These are phyloP conservation scores for Rhinopomastus cyanomelas DNA, from an alignment of 2,113 vertebrate genomes.

Conservation along the genomic window DNA sequence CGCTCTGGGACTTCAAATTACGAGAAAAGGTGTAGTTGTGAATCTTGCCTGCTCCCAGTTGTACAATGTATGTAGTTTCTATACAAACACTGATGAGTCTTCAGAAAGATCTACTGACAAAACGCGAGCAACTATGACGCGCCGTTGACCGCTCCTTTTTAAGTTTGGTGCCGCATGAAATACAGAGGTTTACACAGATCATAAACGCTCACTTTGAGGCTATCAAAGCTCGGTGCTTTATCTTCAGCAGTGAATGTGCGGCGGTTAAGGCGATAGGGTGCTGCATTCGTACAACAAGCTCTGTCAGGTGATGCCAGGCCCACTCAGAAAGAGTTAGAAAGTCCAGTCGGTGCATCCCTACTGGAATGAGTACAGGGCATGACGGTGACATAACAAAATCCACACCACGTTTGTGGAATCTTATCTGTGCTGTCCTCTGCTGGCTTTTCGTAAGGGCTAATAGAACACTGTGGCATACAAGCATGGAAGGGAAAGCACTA, in stretches of 20 bases:
- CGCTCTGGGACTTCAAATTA: neutral
- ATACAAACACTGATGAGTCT: neutral
- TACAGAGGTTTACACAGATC: neutral
- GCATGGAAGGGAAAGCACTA: neutral
- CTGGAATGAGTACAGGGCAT: neutral
- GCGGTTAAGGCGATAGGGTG: neutral
- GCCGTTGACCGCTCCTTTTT: neutral
- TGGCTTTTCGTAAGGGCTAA: neutral
- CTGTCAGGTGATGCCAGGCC: neutral
- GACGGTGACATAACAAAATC: neutral
- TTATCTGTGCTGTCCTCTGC: neutral
- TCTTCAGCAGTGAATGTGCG: too few relatives aligned
- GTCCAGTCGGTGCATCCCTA: neutral
- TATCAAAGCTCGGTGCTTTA: neutral
- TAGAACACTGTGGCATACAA: neutral
- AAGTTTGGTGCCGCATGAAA: neutral
- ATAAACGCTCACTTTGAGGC: neutral
- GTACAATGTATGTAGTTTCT: neutral
- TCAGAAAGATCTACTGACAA: neutral
- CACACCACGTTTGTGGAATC: neutral
- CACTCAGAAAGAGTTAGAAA: neutral
- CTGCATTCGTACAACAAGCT: neutral
- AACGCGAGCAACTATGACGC: neutral
- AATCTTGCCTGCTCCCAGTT: neutral
- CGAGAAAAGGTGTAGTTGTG: neutral